These are phyloP conservation scores for Lepilemur ruficaudatus DNA, from an alignment of 2,797 vertebrate species.

Conservation along the genomic window DNA sequence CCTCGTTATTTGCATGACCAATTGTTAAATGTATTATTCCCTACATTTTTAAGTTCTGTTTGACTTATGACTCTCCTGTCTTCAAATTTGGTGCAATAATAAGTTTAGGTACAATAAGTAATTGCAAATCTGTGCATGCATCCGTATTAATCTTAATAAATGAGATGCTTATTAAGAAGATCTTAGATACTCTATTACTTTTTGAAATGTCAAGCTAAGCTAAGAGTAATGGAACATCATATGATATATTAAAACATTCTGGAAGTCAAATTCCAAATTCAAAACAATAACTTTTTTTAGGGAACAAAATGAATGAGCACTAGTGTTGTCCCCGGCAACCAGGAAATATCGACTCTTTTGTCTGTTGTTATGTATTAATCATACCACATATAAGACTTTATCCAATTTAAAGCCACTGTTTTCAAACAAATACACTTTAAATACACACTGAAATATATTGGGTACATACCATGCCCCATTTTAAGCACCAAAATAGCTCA, in stretches of 20 bases:
- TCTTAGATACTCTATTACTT: slow-evolving; percentile 37
- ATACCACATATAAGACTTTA: background rate
- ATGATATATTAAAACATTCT: slow-evolving; percentile 38
- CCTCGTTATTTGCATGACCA: background rate
- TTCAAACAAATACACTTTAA: background rate
- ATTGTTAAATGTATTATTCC: background rate
- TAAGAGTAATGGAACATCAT: slow-evolving; percentile 22
- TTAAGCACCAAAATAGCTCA: background rate
- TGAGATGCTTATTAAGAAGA: slow-evolving; percentile 47
- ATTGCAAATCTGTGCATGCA: background rate
- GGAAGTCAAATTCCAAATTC: slow-evolving; percentile 32
- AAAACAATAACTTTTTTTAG: slow-evolving; percentile 38
- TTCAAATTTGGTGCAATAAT: background rate
- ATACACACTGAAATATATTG: background rate
- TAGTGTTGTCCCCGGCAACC: slow-evolving; percentile 5
- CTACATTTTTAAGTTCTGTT: background rate
- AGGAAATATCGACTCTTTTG: background rate
- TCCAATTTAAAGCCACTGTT: background rate
- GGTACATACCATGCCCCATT: background rate
- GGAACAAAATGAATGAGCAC: background rate
- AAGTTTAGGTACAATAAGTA: slow-evolving; percentile 39
- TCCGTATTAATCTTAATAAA: slow-evolving; percentile 62
- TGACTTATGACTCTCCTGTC: slow-evolving; percentile 14
- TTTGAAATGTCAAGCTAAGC: slow-evolving; percentile 49
- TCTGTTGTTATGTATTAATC: background rate